A percentile compares a stretch with the other conserved stretches of the same genome.
Conservation (phyloP, 1,140 invertebrate species). For the Ctenoplectra terminalis region DNA sequence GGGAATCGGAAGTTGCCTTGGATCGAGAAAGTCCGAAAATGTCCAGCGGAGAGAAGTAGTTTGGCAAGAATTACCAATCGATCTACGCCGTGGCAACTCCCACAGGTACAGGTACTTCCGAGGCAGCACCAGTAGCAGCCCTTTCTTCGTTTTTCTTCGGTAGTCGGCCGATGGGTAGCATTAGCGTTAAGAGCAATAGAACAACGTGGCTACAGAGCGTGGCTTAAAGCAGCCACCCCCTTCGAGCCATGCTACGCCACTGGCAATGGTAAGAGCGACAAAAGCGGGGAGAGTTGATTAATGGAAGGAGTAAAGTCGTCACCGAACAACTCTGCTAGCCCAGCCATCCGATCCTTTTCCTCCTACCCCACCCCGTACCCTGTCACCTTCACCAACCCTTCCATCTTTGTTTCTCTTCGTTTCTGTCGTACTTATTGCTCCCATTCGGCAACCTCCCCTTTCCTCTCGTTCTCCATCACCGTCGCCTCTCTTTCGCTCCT, state of each 20-base stretch:
- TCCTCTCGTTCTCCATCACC: not conserved
- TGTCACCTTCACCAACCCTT: slow-evolving; percentile 35
- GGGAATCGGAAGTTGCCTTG: slow-evolving; percentile 15
- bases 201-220: slow-evolving; percentile 76
- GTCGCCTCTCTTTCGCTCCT: not conserved
- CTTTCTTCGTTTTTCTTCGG: slow-evolving; percentile 61
- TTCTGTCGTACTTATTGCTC: slow-evolving; percentile 47
- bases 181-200: slow-evolving; percentile 78
- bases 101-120: slow-evolving; percentile 51
- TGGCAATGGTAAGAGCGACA: slow-evolving; percentile 66
- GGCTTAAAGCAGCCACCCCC: slow-evolving; percentile 64
- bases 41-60: slow-evolving; percentile 34
- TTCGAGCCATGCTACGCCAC: slow-evolving; percentile 25
- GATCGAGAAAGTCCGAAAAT: slow-evolving; percentile 35
- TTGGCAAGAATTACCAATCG: slow-evolving; percentile 64
- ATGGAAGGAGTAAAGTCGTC: slow-evolving; percentile 78
- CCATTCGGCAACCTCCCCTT: not conserved
- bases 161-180: slow-evolving; percentile 67
- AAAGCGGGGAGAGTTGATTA: slow-evolving; percentile 78
- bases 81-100: slow-evolving; percentile 59
- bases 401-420: slow-evolving; percentile 42
- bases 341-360: slow-evolving; percentile 51
- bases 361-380: not conserved
- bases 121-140: not conserved
- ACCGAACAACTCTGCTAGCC: slow-evolving; percentile 67